These are phyloP conservation scores for Anthopleura sola DNA, from an alignment of 64 coral and sea anemone species.

Conservation along the genomic window DNA sequence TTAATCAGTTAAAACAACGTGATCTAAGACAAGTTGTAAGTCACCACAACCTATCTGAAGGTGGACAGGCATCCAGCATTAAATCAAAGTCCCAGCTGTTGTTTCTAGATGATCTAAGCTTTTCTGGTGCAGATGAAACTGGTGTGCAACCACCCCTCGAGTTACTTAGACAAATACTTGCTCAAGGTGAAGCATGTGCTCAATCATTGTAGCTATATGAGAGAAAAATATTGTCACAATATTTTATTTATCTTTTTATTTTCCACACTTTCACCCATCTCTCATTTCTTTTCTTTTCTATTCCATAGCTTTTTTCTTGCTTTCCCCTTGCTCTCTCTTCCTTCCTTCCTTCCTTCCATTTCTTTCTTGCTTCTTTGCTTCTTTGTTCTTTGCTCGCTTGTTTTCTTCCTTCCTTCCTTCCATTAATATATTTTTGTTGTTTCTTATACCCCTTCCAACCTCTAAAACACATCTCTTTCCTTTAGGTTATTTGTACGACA, in stretches of 20 bases:
- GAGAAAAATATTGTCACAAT: too few relatives aligned
- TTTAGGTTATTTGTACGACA: slow-evolving; percentile 83
- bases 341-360: too few relatives aligned
- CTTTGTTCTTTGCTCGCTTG: too few relatives aligned
- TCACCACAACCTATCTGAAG: background rate
- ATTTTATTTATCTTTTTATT: too few relatives aligned
- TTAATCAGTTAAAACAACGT: slow-evolving; percentile 56
- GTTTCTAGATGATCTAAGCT: slow-evolving; percentile 91
- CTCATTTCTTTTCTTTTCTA: too few relatives aligned
- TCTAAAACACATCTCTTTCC: background rate
- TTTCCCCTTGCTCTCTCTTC: too few relatives aligned
- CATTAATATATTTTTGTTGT: too few relatives aligned
- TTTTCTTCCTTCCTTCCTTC: too few relatives aligned
- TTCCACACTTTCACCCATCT: too few relatives aligned
- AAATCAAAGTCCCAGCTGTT: slow-evolving; percentile 54
- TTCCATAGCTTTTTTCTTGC: too few relatives aligned
- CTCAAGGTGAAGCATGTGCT: slow-evolving; percentile 57
- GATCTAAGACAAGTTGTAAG: slow-evolving; percentile 47
- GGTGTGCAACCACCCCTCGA: slow-evolving; percentile 80
- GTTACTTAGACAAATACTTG: slow-evolving; percentile 75
- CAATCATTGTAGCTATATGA: background rate
- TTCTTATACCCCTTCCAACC: background rate
- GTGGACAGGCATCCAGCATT: background rate
- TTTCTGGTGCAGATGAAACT: slow-evolving; percentile 56
- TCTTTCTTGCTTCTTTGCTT: too few relatives aligned